A percentile compares a stretch with the other conserved stretches of the same genome.
Evolutionary conservation across 2,113 vertebrate species (phyloP).

Genomic region (Puffinus mauretanicus): DNA sequence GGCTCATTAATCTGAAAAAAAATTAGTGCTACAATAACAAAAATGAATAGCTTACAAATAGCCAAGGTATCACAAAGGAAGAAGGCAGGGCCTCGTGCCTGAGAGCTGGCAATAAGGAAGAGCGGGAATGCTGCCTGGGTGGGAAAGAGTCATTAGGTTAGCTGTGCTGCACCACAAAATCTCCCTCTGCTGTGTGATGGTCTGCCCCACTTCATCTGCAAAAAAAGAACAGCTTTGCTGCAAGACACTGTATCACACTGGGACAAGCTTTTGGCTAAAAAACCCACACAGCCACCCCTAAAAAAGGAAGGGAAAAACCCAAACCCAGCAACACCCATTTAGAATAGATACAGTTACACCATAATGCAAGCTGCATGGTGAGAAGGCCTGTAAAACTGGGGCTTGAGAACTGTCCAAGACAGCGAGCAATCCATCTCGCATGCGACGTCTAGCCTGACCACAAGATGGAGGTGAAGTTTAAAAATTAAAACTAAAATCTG

Average conservation of each 20-base stretch:
- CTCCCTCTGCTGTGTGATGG: background rate
- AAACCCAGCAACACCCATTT: fast-evolving
- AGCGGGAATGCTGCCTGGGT: background rate
- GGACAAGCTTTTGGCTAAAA: background rate
- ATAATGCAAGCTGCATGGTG: background rate
- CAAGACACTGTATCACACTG: background rate
- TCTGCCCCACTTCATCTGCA: background rate
- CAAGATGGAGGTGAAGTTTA: constrained; percentile 59
- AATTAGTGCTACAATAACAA: background rate
- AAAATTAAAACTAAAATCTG: background rate
- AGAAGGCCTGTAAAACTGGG: background rate
- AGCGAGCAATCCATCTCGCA: fast-evolving
- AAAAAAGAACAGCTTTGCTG: background rate
- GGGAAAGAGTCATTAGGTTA: background rate
- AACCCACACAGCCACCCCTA: too few species aligned
- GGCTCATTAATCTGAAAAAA: background rate
- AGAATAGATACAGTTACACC: background rate
- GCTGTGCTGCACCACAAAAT: background rate
- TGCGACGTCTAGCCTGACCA: background rate
- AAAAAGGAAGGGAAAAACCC: background rate
- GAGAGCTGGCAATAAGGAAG: background rate
- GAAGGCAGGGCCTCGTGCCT: background rate
- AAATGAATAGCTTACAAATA: background rate
- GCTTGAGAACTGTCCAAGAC: background rate
- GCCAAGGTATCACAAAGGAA: background rate